Conservation (phyloP, 2,888 invertebrate species). For the Congeria kusceri region DNA sequence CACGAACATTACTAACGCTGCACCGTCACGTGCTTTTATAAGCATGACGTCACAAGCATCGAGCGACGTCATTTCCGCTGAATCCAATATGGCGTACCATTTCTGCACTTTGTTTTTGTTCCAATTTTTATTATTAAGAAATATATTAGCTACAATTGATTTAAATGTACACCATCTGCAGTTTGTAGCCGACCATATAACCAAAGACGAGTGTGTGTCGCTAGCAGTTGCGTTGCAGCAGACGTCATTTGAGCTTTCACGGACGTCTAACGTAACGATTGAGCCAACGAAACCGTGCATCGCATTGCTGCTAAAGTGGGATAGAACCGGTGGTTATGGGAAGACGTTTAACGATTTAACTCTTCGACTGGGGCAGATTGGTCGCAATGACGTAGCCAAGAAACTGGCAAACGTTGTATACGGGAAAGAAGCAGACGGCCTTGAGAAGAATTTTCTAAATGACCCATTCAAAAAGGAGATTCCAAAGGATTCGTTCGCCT, state of each 20-base stretch:
- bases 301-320: conserved; percentile 71
- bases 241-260: conserved; percentile 53
- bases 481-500: conserved; percentile 61
- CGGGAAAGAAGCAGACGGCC: conserved; percentile 70
- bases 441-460: conserved; percentile 66
- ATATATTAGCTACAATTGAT: conserved; percentile 65
- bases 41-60: not conserved
- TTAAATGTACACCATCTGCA: conserved; percentile 79
- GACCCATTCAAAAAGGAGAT: conserved; percentile 72
- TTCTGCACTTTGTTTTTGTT: not conserved
- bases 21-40: not conserved
- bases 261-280: not conserved
- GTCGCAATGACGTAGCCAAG: conserved; percentile 70
- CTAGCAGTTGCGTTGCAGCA: conserved; percentile 70
- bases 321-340: conserved; percentile 69
- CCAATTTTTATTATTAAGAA: not conserved
- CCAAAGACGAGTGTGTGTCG: conserved; percentile 69
- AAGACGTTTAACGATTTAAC: conserved; percentile 78
- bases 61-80: not conserved
- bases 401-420: conserved; percentile 73
- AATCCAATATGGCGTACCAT: not conserved
- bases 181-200: conserved; percentile 77
- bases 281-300: conserved; percentile 69
- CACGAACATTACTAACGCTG: no score
- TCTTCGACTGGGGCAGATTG: conserved; percentile 75